Percentiles rank a stretch among this genome's conserved stretches.
Evolutionary conservation across 2,113 vertebrate genomes (phyloP).

Genomic region (Pachyramphus minor): DNA sequence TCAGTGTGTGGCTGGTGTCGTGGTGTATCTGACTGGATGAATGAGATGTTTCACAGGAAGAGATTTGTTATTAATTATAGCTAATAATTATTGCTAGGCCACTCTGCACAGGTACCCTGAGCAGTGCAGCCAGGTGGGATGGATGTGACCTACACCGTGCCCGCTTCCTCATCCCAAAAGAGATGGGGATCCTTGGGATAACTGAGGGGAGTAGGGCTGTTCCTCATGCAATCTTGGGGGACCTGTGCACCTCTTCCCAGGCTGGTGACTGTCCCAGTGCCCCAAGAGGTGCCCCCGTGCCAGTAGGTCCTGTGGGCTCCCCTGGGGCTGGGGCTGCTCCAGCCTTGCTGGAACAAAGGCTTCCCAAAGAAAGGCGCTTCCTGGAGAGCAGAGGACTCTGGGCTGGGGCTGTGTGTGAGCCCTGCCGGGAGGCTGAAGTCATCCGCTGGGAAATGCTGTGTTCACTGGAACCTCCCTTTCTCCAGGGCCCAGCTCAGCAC

Average conservation of each 20-base stretch:
- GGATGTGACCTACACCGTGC: fast-evolving
- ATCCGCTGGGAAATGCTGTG: slow-evolving; percentile 30
- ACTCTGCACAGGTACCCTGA: fast-evolving
- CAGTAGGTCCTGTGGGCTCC: fast-evolving
- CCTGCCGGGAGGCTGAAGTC: slow-evolving; percentile 12
- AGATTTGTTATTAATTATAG: background rate
- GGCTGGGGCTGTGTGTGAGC: background rate
- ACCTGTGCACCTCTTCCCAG: fast-evolving
- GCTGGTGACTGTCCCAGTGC: background rate
- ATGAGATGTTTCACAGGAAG: background rate
- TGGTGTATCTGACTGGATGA: background rate
- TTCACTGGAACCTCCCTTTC: background rate
- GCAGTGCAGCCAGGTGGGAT: background rate
- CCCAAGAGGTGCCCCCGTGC: fast-evolving
- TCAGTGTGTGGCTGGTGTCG: fast-evolving
- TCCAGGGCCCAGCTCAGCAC: background rate
- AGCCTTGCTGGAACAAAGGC: slow-evolving; percentile 31
- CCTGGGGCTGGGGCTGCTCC: background rate
- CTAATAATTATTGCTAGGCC: background rate
- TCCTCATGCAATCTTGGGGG: background rate
- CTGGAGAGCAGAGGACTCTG: slow-evolving; percentile 14
- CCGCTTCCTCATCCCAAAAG: background rate
- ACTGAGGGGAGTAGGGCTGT: background rate
- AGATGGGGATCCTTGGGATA: background rate
- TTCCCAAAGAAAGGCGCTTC: slow-evolving; percentile 50